phyloP scores from a whole-genome alignment of 1,140 invertebrate species.

The Calliphora vicina region DNA sequence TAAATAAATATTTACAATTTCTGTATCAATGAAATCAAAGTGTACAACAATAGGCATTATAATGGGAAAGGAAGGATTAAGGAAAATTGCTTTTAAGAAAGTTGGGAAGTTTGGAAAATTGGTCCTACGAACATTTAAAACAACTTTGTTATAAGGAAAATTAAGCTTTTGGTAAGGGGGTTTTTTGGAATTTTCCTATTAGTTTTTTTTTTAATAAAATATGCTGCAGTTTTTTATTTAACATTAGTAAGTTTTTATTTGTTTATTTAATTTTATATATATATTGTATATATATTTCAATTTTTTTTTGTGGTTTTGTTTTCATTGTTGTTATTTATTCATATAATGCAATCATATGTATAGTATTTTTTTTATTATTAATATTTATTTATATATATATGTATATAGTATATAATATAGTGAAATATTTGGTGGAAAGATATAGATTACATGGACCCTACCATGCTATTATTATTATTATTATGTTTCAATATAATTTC shows the following conservation, averaged over 20 bases:
- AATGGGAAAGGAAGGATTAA: too few relatives aligned
- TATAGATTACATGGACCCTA: neutral
- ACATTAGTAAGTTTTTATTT: conserved; percentile 36
- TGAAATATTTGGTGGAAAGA: conserved; percentile 20
- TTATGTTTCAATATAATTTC: too few relatives aligned
- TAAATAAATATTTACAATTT: too few relatives aligned
- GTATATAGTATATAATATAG: conserved; percentile 29
- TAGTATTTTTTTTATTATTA: conserved; percentile 21
- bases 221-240: conserved; percentile 27
- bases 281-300: neutral
- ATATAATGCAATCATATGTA: conserved; percentile 29
- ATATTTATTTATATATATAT: conserved; percentile 26
- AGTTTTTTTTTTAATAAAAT: neutral
- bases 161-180: too few relatives aligned
- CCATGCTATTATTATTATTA: too few relatives aligned
- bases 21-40: too few relatives aligned
- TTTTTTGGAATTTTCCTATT: neutral
- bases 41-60: too few relatives aligned
- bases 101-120: too few relatives aligned
- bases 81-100: too few relatives aligned
- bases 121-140: too few relatives aligned
- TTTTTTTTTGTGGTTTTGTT: neutral
- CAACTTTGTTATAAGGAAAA: too few relatives aligned
- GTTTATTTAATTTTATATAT: conserved; percentile 38
- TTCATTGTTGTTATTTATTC: conserved; percentile 13